A percentile compares a stretch with the other conserved stretches of the same genome.
These are phyloP conservation scores for Tetramorium simillimum DNA, from an alignment of 1,140 invertebrate genomes.

Conservation along the genomic window DNA sequence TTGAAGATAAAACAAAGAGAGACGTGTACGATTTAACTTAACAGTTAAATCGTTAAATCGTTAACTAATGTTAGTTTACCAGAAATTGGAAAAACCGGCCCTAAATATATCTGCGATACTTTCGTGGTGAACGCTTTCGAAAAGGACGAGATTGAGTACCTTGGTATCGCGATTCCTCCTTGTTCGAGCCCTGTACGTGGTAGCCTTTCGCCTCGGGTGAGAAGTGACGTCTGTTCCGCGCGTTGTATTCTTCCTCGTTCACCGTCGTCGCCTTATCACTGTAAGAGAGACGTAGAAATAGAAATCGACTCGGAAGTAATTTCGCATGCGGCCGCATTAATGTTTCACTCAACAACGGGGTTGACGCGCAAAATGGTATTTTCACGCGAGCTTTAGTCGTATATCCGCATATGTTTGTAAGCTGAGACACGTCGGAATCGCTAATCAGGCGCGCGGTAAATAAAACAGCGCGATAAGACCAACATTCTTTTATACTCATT, in stretches of 20 bases:
- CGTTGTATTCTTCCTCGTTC: slow-evolving; percentile 76
- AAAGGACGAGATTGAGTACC: slow-evolving; percentile 24
- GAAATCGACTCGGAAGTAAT: slow-evolving; percentile 10
- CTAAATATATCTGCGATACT: too few species aligned
- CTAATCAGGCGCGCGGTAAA: background rate
- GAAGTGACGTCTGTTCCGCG: slow-evolving; percentile 73
- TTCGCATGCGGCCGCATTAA: background rate
- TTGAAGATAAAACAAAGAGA: too few species aligned
- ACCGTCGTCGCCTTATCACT: slow-evolving; percentile 78
- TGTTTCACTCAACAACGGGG: background rate
- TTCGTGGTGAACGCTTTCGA: background rate
- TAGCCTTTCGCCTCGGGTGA: slow-evolving; percentile 65
- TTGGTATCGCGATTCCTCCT: slow-evolving; percentile 44
- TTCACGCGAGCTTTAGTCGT: background rate
- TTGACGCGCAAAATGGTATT: background rate
- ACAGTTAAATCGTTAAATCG: too few species aligned
- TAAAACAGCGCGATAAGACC: slow-evolving; percentile 8
- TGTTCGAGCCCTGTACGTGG: slow-evolving; percentile 44
- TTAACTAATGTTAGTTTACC: too few species aligned
- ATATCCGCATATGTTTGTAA: background rate
- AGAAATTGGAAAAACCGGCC: too few species aligned
- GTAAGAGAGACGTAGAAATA: slow-evolving; percentile 66
- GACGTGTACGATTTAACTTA: too few species aligned
- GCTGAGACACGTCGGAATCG: background rate
- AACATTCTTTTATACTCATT: background rate